phyloP scores from a whole-genome alignment of 2,888 invertebrate species.

The Nephrotoma flavescens region DNA sequence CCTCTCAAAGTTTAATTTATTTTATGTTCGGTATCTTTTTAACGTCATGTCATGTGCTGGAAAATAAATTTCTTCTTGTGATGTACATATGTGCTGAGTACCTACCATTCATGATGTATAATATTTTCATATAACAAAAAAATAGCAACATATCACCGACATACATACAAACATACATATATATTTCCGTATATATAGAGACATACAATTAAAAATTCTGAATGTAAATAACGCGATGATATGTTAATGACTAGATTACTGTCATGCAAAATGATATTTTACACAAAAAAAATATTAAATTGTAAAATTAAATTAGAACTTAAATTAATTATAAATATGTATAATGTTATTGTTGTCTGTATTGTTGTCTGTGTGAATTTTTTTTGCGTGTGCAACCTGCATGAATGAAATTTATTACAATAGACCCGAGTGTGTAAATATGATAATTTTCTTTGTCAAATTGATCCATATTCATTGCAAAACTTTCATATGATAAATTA shows the following conservation, averaged over 20 bases:
- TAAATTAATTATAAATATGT: not conserved
- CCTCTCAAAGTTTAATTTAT: not conserved
- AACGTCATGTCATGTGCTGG: not conserved
- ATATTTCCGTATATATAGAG: not conserved
- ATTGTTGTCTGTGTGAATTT: not conserved
- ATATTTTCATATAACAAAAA: not conserved
- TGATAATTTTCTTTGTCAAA: not conserved
- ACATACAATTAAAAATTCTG: not conserved
- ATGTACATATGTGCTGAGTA: not conserved
- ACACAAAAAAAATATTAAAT: not conserved
- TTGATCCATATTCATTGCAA: not conserved
- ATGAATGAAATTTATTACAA: not conserved
- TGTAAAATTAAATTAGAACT: not conserved
- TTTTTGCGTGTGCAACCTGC: not conserved
- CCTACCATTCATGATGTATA: not conserved
- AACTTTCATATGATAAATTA: not conserved
- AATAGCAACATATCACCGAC: not conserved
- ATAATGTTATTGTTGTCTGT: not conserved
- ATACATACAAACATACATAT: not conserved
- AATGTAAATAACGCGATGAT: not conserved
- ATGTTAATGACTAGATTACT: constrained; percentile 1
- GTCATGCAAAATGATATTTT: constrained; percentile 2
- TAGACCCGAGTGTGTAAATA: not conserved
- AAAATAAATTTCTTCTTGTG: not conserved
- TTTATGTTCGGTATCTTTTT: not conserved